Evolutionary conservation across 2,113 vertebrate species (phyloP).

Genomic region (Ursus arctos): DNA sequence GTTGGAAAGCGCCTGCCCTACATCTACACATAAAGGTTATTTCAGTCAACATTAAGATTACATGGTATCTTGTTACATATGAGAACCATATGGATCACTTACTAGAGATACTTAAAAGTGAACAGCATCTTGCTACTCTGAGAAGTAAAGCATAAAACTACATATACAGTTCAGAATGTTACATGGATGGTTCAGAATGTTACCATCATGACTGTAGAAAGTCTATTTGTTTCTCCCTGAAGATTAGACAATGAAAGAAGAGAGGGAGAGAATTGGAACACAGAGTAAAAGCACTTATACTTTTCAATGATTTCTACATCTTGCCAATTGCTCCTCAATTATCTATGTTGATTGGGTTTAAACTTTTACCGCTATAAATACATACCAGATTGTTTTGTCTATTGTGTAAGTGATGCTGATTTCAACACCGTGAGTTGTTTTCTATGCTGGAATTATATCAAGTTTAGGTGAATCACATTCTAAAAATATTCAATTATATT

Average conservation of each 20-base stretch:
- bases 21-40: neutral
- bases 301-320: neutral
- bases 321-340: neutral
- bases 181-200: neutral
- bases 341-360: neutral
- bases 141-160: neutral
- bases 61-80: neutral
- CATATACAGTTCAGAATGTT: neutral
- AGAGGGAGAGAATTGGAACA: neutral
- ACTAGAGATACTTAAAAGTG: neutral
- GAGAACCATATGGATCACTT: neutral
- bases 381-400: neutral
- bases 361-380: neutral
- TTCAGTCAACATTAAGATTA: neutral
- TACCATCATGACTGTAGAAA: neutral
- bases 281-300: neutral
- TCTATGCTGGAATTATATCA: slow-evolving; percentile 43
- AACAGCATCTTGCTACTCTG: neutral
- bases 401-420: slow-evolving; percentile 26
- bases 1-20: neutral
- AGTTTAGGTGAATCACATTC: neutral
- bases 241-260: neutral
- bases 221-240: neutral
- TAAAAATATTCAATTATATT: slow-evolving; percentile 62
- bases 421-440: slow-evolving; percentile 32